Conservation (phyloP, 2,888 invertebrate species). For the Elgonia sp. region DNA sequence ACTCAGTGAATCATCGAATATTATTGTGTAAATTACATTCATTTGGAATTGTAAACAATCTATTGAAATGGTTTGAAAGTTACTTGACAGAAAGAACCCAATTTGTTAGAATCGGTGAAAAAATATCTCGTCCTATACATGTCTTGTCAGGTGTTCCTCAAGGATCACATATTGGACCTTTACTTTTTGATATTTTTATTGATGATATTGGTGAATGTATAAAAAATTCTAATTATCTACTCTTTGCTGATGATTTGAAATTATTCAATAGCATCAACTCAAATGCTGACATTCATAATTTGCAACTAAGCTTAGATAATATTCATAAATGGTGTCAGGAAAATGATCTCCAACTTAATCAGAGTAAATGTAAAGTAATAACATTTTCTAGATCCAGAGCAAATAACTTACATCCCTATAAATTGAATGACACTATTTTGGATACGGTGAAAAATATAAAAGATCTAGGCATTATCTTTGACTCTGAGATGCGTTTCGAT, state of each 20-base stretch:
- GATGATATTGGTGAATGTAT: neutral
- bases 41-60: neutral
- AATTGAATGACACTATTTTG: no score
- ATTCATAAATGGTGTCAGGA: no score
- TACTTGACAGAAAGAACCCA: neutral
- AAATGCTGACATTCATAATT: no score
- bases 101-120: neutral
- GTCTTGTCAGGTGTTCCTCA: neutral
- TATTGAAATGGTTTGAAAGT: neutral
- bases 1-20: no score
- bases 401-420: no score
- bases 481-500: no score
- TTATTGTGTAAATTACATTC: neutral
- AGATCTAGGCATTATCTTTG: no score
- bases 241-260: conserved; percentile 1
- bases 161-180: neutral
- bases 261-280: neutral
- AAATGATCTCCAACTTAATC: no score
- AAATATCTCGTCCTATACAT: neutral
- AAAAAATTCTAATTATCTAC: neutral
- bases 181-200: neutral
- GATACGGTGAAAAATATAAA: no score
- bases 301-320: no score
- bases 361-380: no score
- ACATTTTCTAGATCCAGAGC: no score